These are phyloP conservation scores for Brachionus sp. DNA, from an alignment of 1,140 invertebrate species.

Conservation along the genomic window DNA sequence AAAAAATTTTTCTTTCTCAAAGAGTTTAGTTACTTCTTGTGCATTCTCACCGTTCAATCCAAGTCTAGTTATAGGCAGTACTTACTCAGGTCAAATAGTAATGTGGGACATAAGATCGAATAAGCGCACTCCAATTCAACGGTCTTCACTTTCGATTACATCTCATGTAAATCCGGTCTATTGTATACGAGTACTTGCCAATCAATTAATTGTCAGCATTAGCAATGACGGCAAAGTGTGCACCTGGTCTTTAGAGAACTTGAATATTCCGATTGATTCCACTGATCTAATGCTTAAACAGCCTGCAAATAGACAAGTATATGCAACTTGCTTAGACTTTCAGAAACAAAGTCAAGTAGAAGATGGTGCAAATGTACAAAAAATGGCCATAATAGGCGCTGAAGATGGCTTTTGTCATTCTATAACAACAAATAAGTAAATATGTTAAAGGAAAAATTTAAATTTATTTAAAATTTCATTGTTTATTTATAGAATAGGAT, in stretches of 20 bases:
- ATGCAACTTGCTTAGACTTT: slow-evolving; percentile 42
- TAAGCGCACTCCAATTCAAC: slow-evolving; percentile 90
- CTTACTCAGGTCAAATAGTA: slow-evolving; percentile 96
- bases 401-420: slow-evolving; percentile 42
- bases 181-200: slow-evolving; percentile 84
- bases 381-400: slow-evolving; percentile 6
- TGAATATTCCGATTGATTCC: slow-evolving; percentile 78
- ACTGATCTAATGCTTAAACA: not conserved
- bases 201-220: slow-evolving; percentile 93
- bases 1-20: not conserved
- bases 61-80: slow-evolving; percentile 91
- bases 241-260: slow-evolving; percentile 97
- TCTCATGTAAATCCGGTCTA: slow-evolving; percentile 66
- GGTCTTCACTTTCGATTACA: slow-evolving; percentile 83
- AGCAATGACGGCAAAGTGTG: slow-evolving; percentile 95
- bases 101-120: slow-evolving; percentile 92
- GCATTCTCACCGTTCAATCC: slow-evolving; percentile 96
- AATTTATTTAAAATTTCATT: not conserved
- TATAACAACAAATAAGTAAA: not conserved
- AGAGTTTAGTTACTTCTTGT: slow-evolving; percentile 70
- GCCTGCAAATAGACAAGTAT: slow-evolving; percentile 1
- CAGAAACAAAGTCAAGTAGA: not conserved
- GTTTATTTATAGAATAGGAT: not conserved
- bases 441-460: not conserved
- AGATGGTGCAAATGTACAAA: not conserved